Conservation (phyloP, 2,113 vertebrate genomes). For the Erpornis zantholeuca region DNA sequence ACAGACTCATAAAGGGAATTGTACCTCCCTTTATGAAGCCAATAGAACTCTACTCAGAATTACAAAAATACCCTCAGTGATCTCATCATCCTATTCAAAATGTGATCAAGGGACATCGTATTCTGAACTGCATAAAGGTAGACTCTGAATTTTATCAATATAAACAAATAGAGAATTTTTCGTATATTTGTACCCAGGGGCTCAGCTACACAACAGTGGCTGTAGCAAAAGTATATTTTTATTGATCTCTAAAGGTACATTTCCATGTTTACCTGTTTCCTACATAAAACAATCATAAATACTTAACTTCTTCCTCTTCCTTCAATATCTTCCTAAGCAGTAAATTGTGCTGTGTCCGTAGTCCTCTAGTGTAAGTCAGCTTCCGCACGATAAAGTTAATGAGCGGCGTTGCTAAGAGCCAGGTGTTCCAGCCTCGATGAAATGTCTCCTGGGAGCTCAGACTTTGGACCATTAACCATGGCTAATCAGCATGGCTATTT, state of each 20-base stretch:
- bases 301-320: not conserved
- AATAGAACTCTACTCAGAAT: not conserved
- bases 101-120: not conserved
- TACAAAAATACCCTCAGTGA: not conserved
- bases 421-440: not conserved
- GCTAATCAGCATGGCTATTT: not conserved
- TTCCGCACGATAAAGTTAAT: not conserved
- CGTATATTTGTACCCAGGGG: not conserved
- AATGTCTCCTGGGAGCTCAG: not conserved
- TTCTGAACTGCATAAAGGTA: not conserved
- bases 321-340: not conserved
- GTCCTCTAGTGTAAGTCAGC: not conserved
- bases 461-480: slow-evolving; percentile 19
- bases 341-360: not conserved
- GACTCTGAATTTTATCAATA: not conserved
- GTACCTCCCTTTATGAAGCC: not conserved
- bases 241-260: not conserved
- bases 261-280: not conserved
- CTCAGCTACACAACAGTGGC: not conserved
- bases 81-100: not conserved
- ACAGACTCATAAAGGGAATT: not conserved
- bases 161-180: not conserved
- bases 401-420: slow-evolving; percentile 21
- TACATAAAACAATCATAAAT: not conserved
- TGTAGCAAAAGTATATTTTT: not conserved